Conservation (phyloP, 2,113 vertebrate genomes). For the Labrus mixtus region DNA sequence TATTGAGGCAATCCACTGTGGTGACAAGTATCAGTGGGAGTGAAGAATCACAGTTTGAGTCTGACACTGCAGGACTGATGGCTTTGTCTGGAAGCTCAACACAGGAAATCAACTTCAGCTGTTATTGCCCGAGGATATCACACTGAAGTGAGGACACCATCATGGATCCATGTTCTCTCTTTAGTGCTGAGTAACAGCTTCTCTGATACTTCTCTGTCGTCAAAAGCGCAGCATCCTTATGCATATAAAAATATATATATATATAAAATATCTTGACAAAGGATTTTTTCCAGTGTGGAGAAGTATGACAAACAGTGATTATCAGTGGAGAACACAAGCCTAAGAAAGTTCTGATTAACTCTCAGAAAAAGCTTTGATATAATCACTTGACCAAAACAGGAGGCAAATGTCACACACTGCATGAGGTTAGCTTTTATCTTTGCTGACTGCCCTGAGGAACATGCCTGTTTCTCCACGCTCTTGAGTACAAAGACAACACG, state of each 20-base stretch:
- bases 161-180: slow-evolving; percentile 3
- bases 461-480: slow-evolving; percentile 22
- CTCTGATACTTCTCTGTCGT: background rate
- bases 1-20: slow-evolving; percentile 22
- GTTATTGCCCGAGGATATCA: slow-evolving; percentile 35
- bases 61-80: slow-evolving; percentile 47
- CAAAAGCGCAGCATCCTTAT: background rate
- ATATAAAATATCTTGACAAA: background rate
- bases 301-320: background rate
- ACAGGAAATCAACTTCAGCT: slow-evolving; percentile 51
- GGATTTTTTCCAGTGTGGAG: background rate
- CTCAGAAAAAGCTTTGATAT: slow-evolving; percentile 5
- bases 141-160: slow-evolving; percentile 39
- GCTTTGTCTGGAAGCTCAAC: slow-evolving; percentile 41
- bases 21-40: slow-evolving; percentile 32
- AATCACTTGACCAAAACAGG: slow-evolving; percentile 10
- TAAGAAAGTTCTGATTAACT: background rate
- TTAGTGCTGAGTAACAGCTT: background rate
- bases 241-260: no score
- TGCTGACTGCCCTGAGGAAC: background rate
- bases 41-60: slow-evolving; percentile 49
- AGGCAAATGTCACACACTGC: slow-evolving; percentile 1
- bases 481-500: slow-evolving; percentile 17
- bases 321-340: background rate
- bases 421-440: slow-evolving; percentile 13